A percentile compares a stretch with the other conserved stretches of the same genome.
phyloP scores from a whole-genome alignment of 2,888 invertebrate species.

The Bembecia ichneumoniformis region DNA sequence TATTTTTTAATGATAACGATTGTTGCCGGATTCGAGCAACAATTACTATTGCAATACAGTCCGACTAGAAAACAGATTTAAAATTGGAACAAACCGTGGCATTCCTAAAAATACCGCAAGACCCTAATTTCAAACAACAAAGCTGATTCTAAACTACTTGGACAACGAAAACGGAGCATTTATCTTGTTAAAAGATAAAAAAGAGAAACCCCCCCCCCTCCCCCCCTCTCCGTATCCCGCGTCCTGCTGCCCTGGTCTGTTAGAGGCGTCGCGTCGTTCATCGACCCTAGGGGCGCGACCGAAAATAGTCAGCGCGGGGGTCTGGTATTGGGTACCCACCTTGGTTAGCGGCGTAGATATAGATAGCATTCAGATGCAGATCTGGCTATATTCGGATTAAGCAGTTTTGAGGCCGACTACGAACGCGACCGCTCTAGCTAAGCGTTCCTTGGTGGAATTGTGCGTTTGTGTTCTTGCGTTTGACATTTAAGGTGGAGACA shows the following conservation, averaged over 20 bases:
- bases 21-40: no score
- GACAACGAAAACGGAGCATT: background rate
- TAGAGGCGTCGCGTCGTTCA: slow-evolving; percentile 20
- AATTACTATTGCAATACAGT: no score
- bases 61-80: no score
- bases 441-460: slow-evolving; percentile 3
- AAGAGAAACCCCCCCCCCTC: background rate
- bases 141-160: no score
- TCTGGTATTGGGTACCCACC: slow-evolving; percentile 12
- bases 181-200: background rate
- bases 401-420: slow-evolving; percentile 13
- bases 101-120: no score
- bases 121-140: no score
- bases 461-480: no score
- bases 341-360: background rate
- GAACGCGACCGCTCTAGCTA: background rate
- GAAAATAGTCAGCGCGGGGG: slow-evolving; percentile 39
- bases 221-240: no score
- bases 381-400: slow-evolving; percentile 17
- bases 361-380: no score
- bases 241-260: slow-evolving; percentile 14
- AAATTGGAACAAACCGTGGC: no score
- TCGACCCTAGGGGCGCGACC: slow-evolving; percentile 41
- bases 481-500: no score
- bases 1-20: no score